phyloP scores from a whole-genome alignment of 2,888 invertebrate species.

The Rugalucina vietnamica region DNA sequence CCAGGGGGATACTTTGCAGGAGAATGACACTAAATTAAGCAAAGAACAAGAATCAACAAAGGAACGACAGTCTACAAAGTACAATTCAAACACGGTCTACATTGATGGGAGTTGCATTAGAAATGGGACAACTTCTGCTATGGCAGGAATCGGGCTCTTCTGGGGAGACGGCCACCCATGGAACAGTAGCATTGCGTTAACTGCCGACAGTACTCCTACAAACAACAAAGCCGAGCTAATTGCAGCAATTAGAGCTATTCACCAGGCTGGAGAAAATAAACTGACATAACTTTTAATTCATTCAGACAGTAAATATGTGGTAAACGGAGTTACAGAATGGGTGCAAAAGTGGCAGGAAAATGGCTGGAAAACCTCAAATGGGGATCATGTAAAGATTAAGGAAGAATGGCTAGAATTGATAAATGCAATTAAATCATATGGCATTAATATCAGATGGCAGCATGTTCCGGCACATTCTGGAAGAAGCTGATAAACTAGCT shows the following conservation, averaged over 20 bases:
- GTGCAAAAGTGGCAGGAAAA: not conserved
- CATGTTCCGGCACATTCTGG: too few species aligned
- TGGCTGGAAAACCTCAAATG: not conserved
- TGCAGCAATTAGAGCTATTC: not conserved
- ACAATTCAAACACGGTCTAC: too few species aligned
- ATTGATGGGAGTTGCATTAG: not conserved
- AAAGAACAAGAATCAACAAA: too few species aligned
- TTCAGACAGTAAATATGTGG: not conserved
- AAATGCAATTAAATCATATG: too few species aligned
- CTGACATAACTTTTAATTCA: not conserved
- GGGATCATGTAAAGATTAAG: too few species aligned
- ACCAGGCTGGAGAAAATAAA: not conserved
- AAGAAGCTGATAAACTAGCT: too few species aligned
- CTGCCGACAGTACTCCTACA: not conserved
- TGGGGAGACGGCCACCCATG: not conserved
- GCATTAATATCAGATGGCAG: too few species aligned
- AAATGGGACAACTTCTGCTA: not conserved
- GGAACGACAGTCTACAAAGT: too few species aligned
- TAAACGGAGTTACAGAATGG: not conserved
- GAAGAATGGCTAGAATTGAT: too few species aligned
- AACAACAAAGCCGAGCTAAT: not conserved
- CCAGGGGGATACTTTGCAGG: too few species aligned
- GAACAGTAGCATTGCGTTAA: not conserved
- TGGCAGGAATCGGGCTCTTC: not conserved
- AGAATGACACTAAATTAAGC: too few species aligned